A percentile compares a stretch with the other conserved stretches of the same genome.
phyloP scores from a whole-genome alignment of 2,797 vertebrate species.

The Bufotes viridis region DNA sequence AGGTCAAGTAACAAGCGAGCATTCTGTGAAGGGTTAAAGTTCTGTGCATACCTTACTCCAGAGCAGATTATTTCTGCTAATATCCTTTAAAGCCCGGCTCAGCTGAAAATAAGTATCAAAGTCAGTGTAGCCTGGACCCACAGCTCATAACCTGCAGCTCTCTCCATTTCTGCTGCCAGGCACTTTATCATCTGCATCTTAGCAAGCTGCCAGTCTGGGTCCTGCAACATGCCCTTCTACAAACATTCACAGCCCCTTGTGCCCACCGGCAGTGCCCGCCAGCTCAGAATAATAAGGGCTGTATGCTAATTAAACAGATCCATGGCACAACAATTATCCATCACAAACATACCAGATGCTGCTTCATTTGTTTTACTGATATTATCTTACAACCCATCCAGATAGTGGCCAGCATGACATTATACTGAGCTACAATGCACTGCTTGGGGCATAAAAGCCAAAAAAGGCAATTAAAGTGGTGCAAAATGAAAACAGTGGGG shows the following conservation, averaged over 20 bases:
- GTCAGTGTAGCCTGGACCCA: conserved; percentile 6
- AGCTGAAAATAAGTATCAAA: conserved; percentile 1
- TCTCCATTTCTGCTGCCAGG: conserved; percentile 27
- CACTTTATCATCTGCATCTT: conserved; percentile 39
- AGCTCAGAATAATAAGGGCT: conserved; percentile 33
- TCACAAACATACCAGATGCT: conserved; percentile 52
- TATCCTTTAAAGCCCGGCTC: neutral
- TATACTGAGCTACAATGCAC: neutral
- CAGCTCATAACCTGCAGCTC: conserved; percentile 6
- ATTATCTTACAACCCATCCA: conserved; percentile 13
- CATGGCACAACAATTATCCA: conserved; percentile 43
- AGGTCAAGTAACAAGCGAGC: neutral
- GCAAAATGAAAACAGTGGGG: neutral
- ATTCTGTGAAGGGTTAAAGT: neutral
- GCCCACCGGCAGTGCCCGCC: conserved; percentile 29
- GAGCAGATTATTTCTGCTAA: neutral
- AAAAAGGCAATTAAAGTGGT: neutral
- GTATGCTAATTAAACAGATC: conserved; percentile 45
- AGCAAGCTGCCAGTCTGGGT: conserved; percentile 34
- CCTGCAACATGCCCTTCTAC: conserved; percentile 17
- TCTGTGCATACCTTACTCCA: neutral
- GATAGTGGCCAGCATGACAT: conserved; percentile 1
- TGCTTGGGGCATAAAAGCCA: neutral
- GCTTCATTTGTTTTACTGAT: conserved; percentile 34
- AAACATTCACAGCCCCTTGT: conserved; percentile 35